A percentile compares a stretch with the other conserved stretches of the same genome.
Conservation (phyloP, 1,140 invertebrate genomes). For the Pseudomyrmex concolor region DNA sequence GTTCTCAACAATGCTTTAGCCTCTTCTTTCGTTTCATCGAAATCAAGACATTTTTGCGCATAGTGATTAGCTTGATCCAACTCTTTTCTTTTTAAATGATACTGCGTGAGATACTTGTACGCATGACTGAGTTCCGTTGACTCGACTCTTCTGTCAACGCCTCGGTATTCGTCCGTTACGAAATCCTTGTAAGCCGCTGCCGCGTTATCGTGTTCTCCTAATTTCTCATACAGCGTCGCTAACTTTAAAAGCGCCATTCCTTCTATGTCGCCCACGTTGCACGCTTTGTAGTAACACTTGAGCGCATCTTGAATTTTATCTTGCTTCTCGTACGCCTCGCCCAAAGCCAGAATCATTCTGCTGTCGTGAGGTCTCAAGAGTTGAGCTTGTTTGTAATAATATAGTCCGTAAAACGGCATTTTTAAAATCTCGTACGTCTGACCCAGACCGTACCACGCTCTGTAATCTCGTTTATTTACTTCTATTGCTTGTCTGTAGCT, state of each 20-base stretch:
- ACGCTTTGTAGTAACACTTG: slow-evolving; percentile 98
- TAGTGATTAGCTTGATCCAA: slow-evolving; percentile 95
- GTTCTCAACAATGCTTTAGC: slow-evolving; percentile 94
- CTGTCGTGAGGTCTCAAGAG: slow-evolving; percentile 97
- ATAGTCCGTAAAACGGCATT: slow-evolving; percentile 97
- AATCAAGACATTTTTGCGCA: slow-evolving; percentile 96
- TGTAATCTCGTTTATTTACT: slow-evolving; percentile 96
- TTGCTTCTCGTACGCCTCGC: slow-evolving; percentile 98
- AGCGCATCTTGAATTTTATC: slow-evolving; percentile 96
- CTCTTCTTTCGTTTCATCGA: slow-evolving; percentile 95
- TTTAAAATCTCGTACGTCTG: slow-evolving; percentile 99
- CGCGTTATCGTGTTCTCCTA: slow-evolving; percentile 94
- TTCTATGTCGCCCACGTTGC: slow-evolving; percentile 98
- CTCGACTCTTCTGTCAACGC: slow-evolving; percentile 86
- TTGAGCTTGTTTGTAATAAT: slow-evolving; percentile 99
- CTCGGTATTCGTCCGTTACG: slow-evolving; percentile 90
- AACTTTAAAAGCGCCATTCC: slow-evolving; percentile 97
- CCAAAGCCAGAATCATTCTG: slow-evolving; percentile 97
- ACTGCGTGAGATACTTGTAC: slow-evolving; percentile 95
- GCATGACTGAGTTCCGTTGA: slow-evolving; percentile 91
- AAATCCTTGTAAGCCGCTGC: slow-evolving; percentile 96
- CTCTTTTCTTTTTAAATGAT: slow-evolving; percentile 92
- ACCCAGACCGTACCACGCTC: slow-evolving; percentile 99
- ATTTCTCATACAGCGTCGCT: slow-evolving; percentile 96
- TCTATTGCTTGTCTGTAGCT: slow-evolving; percentile 99